Evolutionary conservation across 2,888 invertebrate genomes (phyloP), one percentile per base, ranked within the genome.

Genomic region (Chymomyza procnemis): DNA sequence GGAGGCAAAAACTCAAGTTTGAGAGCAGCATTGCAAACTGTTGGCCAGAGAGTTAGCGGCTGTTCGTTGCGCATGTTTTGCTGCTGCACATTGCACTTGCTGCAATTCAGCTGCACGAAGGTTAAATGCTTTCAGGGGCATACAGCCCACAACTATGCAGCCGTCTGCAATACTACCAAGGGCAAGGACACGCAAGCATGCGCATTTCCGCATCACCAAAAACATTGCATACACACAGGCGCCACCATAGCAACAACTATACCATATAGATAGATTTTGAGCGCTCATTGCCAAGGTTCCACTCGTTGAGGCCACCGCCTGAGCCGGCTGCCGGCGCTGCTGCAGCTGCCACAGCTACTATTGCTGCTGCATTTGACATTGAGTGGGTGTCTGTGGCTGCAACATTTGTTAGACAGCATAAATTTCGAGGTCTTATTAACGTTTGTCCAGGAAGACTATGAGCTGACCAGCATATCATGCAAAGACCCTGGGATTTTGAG

Each of bases 181-280:
- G 90, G 90, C 90, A 90, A 90, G 90, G 90, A 90, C 89, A 88
- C 82, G 71, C 73, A 82, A 80, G 88, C 90, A 88, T 90, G 90
- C 90, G 90, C 89, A 78, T 82, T 83, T 83, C 83, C 85, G 83
- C 75, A 69, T 75, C 22, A 67, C 63, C 74, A 55, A 55, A 30
- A 26, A 12, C 70, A 41, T 69, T 75, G 75, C 71, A 71, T 55
- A 69, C 66, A 66, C 59, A 60, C 18, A 57, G 73, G 66, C 58
- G 58, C 12, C 59, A 34, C 66, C 64, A 67, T 69, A 64, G 68
- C 70, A 64, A 73, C 69, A 68, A 70, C 62, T 57, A 61, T 26
- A 46, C 19, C 2, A 5, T 26, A 26, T 52, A 57, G 46, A 26
- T 52, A 57, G 46, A 50, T 56, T 34, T 19, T 34, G 52, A 3